Percentiles rank a stretch among this genome's conserved stretches.
Evolutionary conservation across 2,888 invertebrate genomes (phyloP).

Genomic region (Iphiclides podalirius): DNA sequence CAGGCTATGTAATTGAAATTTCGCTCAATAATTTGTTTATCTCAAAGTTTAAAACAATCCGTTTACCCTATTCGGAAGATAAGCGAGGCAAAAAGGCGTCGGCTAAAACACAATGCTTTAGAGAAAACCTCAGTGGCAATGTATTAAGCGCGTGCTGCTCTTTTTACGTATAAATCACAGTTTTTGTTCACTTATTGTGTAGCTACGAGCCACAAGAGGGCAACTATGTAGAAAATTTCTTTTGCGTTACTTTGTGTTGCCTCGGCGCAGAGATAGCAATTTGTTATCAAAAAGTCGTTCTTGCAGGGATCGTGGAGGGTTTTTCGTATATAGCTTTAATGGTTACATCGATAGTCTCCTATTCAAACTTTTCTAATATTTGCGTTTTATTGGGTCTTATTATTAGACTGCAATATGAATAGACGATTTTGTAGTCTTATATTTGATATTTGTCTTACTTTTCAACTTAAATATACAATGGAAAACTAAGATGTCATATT

Average conservation of each 20-base stretch:
- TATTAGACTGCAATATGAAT: too few relatives aligned
- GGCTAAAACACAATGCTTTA: conserved; percentile 17
- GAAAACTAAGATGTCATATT: too few relatives aligned
- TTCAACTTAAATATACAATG: too few relatives aligned
- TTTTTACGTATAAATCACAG: conserved; percentile 25
- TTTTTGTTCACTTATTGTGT: conserved; percentile 26
- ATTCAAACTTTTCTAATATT: conserved; percentile 1
- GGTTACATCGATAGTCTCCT: conserved; percentile 4
- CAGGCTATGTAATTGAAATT: too few relatives aligned
- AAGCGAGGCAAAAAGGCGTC: conserved; percentile 10
- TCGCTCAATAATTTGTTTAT: too few relatives aligned
- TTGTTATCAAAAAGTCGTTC: conserved; percentile 24
- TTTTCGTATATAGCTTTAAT: conserved; percentile 15
- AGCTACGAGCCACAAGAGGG: conserved; percentile 25
- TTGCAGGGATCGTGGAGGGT: conserved; percentile 13
- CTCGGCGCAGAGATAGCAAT: conserved; percentile 21
- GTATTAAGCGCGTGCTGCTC: conserved; percentile 22
- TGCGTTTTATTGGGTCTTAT: too few relatives aligned
- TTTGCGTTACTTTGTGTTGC: conserved; percentile 23
- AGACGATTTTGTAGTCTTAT: too few relatives aligned
- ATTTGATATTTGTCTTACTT: too few relatives aligned
- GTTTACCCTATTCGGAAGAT: background rate
- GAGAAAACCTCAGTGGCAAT: conserved; percentile 20
- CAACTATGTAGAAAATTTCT: conserved; percentile 25
- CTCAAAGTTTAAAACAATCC: too few relatives aligned